phyloP scores from a whole-genome alignment of 2,888 invertebrate genomes.

The Drosophila seclusa region DNA sequence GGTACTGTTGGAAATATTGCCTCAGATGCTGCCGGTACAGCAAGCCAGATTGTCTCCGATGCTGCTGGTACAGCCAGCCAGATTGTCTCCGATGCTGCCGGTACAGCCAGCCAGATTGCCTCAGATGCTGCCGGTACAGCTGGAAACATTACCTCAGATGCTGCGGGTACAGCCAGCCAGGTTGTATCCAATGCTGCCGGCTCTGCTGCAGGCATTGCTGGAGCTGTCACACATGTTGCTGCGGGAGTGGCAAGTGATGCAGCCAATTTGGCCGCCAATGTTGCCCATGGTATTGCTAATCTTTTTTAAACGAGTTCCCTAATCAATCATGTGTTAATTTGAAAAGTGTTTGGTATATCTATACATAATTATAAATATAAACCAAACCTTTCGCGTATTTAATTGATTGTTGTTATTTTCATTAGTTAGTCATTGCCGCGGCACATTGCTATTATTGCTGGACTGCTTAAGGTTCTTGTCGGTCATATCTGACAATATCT shows the following conservation, averaged over 20 bases:
- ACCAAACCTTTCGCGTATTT: background rate
- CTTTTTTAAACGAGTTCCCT: constrained; percentile 11
- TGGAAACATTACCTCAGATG: background rate
- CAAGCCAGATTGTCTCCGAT: background rate
- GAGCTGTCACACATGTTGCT: constrained; percentile 27
- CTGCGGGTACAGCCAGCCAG: constrained; percentile 3
- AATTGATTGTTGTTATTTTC: background rate
- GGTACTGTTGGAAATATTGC: background rate
- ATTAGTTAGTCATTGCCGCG: background rate
- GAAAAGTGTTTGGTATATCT: background rate
- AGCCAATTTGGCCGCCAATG: background rate
- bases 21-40: background rate
- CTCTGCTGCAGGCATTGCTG: constrained; percentile 3
- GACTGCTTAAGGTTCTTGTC: background rate
- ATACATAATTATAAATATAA: constrained; percentile 7
- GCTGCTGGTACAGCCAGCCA: background rate
- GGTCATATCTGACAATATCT: background rate
- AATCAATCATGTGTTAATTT: background rate
- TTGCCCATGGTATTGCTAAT: constrained; percentile 19
- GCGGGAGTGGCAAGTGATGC: constrained; percentile 18
- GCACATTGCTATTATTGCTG: background rate
- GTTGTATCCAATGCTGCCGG: constrained; percentile 11
- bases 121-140: background rate
- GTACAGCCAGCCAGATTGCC: background rate
- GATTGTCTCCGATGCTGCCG: background rate